These are phyloP conservation scores for Ailurus styani DNA, from an alignment of 2,113 vertebrate genomes.

Conservation along the genomic window DNA sequence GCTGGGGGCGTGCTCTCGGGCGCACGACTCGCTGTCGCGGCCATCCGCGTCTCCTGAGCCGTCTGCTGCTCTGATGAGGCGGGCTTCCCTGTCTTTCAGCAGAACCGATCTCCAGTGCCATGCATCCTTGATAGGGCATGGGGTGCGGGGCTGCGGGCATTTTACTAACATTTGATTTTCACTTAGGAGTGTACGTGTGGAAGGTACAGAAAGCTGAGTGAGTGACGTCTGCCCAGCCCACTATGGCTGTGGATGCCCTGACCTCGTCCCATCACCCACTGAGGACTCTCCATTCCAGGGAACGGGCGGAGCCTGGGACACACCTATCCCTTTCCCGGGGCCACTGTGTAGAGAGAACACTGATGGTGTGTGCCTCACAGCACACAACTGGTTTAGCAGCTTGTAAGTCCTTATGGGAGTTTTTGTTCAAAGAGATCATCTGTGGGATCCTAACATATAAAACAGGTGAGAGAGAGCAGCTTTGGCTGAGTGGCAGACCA, in stretches of 20 bases:
- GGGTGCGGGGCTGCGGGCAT: too few species aligned
- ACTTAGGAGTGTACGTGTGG: accelerated
- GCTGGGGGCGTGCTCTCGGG: accelerated
- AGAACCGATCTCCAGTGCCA: neutral
- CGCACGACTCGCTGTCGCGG: accelerated
- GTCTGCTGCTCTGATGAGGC: neutral
- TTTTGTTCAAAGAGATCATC: neutral
- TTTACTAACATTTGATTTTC: neutral
- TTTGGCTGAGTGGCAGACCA: neutral
- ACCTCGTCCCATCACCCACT: too few species aligned
- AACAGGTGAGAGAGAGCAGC: neutral
- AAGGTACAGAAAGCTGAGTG: neutral
- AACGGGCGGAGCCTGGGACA: neutral
- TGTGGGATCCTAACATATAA: neutral
- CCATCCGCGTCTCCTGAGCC: accelerated
- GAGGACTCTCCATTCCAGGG: neutral
- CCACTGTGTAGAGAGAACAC: neutral
- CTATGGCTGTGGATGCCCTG: accelerated
- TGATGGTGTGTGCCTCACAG: neutral
- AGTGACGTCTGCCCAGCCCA: neutral
- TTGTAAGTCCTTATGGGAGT: neutral
- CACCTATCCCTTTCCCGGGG: neutral
- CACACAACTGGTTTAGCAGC: neutral
- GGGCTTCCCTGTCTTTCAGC: neutral
- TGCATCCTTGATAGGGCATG: too few species aligned